Evolutionary conservation across 2,113 vertebrate species (phyloP).

Genomic region (Phrynosoma blainvillii): DNA sequence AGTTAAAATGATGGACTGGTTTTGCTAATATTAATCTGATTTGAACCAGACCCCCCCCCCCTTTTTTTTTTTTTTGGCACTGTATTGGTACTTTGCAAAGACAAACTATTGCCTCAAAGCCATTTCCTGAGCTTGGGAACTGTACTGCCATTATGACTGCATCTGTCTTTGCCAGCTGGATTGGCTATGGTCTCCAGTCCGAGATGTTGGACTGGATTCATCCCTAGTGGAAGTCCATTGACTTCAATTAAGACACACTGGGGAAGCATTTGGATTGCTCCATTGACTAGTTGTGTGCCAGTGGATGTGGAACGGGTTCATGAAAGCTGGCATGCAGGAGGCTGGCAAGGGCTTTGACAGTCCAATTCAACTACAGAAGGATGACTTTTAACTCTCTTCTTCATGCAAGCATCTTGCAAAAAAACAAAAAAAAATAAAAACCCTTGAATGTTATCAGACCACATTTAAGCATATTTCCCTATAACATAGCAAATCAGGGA

Average conservation of each 20-base stretch:
- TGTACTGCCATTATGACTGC: slow-evolving; percentile 25
- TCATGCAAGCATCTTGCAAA: neutral
- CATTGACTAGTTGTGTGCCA: neutral
- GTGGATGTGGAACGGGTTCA: slow-evolving; percentile 34
- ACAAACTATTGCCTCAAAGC: slow-evolving; percentile 14
- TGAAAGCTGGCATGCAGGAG: neutral
- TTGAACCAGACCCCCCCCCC: neutral
- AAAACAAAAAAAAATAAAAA: neutral
- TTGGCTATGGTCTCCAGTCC: slow-evolving; percentile 48
- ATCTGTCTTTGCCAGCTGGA: slow-evolving; percentile 65
- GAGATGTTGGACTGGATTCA: slow-evolving; percentile 65
- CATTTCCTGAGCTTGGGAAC: slow-evolving; percentile 49
- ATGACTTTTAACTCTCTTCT: neutral
- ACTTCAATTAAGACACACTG: slow-evolving; percentile 58
- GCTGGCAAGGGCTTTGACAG: slow-evolving; percentile 36
- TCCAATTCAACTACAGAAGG: neutral
- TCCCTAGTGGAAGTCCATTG: slow-evolving; percentile 66
- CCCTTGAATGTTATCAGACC: neutral
- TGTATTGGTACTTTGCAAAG: slow-evolving; percentile 20
- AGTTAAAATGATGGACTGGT: neutral
- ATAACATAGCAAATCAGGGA: too few species aligned
- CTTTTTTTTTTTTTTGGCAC: slow-evolving; percentile 50
- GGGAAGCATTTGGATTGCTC: slow-evolving; percentile 56
- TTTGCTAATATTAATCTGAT: slow-evolving; percentile 54
- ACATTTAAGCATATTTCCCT: neutral